Conservation (phyloP, 2,113 vertebrate species). For the Procavia capensis region DNA sequence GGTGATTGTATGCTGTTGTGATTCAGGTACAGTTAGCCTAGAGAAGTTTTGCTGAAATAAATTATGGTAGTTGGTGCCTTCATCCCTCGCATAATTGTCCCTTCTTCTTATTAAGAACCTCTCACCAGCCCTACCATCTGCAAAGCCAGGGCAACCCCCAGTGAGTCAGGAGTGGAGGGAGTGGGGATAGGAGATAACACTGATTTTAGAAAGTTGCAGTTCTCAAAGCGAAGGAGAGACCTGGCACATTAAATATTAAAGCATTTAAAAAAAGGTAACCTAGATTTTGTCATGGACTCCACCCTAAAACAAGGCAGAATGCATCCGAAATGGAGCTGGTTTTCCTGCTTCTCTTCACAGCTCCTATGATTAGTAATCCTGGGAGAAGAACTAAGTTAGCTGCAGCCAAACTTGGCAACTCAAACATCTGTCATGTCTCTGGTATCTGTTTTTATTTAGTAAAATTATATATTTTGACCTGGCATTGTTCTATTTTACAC, state of each 20-base stretch:
- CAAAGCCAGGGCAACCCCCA: neutral
- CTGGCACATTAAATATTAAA: neutral
- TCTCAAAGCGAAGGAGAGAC: neutral
- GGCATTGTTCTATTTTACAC: conserved; percentile 63
- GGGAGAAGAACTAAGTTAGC: neutral
- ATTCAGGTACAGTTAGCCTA: neutral
- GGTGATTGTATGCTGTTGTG: neutral
- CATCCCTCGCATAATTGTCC: neutral
- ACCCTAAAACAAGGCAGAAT: conserved; percentile 27
- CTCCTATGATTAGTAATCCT: conserved; percentile 17
- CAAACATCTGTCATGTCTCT: conserved; percentile 27
- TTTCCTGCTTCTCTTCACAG: neutral
- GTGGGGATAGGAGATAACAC: neutral
- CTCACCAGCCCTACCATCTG: neutral
- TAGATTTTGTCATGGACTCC: conserved; percentile 32
- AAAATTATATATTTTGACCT: conserved; percentile 40
- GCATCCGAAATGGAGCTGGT: neutral
- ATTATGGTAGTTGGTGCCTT: neutral
- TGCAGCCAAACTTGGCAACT: conserved; percentile 19
- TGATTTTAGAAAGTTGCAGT: neutral
- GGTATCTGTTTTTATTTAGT: conserved; percentile 74
- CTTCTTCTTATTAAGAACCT: neutral
- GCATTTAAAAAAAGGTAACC: neutral
- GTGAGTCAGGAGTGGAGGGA: neutral
- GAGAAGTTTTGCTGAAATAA: conserved; percentile 19